Percentiles rank a stretch among this genome's conserved stretches.
Conservation (phyloP, 2,113 vertebrate genomes). For the Heteronetta atricapilla region DNA sequence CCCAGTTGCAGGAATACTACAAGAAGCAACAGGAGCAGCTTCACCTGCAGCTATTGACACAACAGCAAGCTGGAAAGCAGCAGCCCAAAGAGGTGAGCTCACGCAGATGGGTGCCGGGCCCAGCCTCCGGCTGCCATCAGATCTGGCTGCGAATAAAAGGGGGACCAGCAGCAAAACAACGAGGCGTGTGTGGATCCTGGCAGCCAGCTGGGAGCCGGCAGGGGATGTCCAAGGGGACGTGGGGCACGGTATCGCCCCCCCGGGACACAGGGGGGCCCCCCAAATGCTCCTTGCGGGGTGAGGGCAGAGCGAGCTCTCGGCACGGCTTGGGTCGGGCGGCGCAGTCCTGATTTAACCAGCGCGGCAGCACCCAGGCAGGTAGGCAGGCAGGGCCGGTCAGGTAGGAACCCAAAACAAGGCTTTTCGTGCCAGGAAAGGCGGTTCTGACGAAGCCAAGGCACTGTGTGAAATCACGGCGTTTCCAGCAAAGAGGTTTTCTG, state of each 20-base stretch:
- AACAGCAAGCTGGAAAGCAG: constrained; percentile 92
- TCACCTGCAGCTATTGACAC: constrained; percentile 95
- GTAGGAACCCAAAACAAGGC: neutral
- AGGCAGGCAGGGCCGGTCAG: neutral
- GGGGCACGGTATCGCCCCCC: neutral
- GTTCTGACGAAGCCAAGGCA: neutral
- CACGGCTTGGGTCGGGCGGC: neutral
- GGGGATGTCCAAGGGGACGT: neutral
- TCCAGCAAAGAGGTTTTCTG: neutral
- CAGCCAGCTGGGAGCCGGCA: neutral
- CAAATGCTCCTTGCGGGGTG: fast-evolving
- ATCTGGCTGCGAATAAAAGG: neutral
- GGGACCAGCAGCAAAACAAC: neutral
- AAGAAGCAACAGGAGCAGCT: constrained; percentile 99
- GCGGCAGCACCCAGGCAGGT: neutral
- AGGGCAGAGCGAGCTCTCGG: neutral
- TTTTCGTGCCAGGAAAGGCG: neutral
- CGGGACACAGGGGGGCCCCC: neutral
- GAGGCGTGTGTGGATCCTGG: neutral
- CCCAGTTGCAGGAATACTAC: constrained; percentile 97
- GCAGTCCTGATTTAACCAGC: neutral
- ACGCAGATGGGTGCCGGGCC: neutral
- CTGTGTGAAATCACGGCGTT: fast-evolving
- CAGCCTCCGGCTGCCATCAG: neutral
- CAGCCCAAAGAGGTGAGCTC: constrained; percentile 95